phyloP scores from a whole-genome alignment of 2,888 invertebrate species.

The Linyphia triangularis region DNA sequence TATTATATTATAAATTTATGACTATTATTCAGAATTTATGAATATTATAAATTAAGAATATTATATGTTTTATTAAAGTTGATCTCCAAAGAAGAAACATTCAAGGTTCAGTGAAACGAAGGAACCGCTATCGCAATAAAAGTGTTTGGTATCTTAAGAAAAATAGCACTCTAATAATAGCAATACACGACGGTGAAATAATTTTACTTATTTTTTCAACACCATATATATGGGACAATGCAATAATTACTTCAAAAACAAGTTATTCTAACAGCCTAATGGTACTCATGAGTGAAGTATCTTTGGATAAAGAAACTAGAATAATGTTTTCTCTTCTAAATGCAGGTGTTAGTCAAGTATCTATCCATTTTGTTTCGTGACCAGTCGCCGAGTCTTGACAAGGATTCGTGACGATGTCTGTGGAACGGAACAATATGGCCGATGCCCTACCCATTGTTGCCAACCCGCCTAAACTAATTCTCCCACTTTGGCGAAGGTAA shows the following conservation, averaged over 20 bases:
- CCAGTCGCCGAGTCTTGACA: conserved; percentile 7
- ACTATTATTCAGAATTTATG: no score
- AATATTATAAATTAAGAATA: no score
- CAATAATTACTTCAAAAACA: conserved; percentile 23
- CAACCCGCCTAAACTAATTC: not conserved
- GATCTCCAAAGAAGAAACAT: no score
- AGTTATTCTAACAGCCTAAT: not conserved
- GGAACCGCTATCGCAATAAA: no score
- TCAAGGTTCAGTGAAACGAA: no score
- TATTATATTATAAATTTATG: no score
- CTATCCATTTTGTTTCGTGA: conserved; percentile 38
- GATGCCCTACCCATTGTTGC: not conserved
- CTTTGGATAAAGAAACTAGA: not conserved
- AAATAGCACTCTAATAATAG: no score
- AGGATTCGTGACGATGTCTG: conserved; percentile 25
- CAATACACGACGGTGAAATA: no score
- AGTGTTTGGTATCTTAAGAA: no score
- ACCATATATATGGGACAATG: conserved; percentile 6
- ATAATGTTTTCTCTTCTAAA: not conserved
- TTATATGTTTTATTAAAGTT: no score
- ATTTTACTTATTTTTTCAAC: no score
- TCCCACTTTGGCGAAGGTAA: no score
- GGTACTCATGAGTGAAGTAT: not conserved
- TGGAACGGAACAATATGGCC: conserved; percentile 31
- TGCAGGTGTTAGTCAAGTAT: conserved; percentile 44